Evolutionary conservation across 1,140 invertebrate species (phyloP), one percentile per base, ranked within the genome.

Genomic region (Drosophila micromelanica): DNA sequence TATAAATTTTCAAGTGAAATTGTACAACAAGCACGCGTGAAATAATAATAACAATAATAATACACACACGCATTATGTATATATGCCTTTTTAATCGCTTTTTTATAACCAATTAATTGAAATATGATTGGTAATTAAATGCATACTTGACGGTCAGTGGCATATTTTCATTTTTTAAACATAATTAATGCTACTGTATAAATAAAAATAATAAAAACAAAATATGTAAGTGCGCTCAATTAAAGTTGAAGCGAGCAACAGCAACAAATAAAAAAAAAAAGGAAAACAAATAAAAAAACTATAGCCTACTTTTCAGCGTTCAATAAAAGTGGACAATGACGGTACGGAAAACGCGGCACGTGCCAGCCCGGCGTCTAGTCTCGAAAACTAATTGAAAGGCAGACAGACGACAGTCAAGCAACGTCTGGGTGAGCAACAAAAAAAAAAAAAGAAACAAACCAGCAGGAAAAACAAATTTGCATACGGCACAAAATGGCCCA

Each of bases 121-220:
- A 86, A 82, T 87, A 86, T 82, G 82, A 86, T 87, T 86, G 82
- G 71, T 76, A 87, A 86, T 86, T 86, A 87, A 87, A 78, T 60
- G 68, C 78, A 78, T 76, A 87, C 70, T 76, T 72, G 67, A 84
- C 73, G 35, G 63, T 37, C 75, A 49, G 27, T 77, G 70, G 82
- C 70, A 81, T 87, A 86, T 87, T 81, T 73, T 51, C 64, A 57
- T 65, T 69, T 72, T 81, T 73, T 38, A 65, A 76, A 54, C 61
- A 74, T 85, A 81, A 86, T 87, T 76, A 65, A 85, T 59, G 67
- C 54, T 55, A 60, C 48, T 54, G 54, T 48, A 48, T 65, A 67
- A 55, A 73, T 43, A 59, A 43, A 57, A 68, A 46, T 4, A 42
- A 54, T 17, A 63, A 48, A 43, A 61, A 12, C 37, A 51, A 70